Conservation (phyloP, 2,888 invertebrate species). For the Fragum sueziense region DNA sequence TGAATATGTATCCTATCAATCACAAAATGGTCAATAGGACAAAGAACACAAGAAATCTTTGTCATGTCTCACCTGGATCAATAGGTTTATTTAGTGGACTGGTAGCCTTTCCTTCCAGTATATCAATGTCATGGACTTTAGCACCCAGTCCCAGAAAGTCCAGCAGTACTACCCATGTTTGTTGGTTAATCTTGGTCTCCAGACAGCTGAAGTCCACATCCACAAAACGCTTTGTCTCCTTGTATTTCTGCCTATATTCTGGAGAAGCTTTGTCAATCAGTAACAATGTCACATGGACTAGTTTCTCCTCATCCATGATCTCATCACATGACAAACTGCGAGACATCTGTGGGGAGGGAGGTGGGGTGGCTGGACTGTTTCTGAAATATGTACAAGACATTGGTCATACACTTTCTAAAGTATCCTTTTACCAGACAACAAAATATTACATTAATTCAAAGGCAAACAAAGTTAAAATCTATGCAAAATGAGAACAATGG, state of each 20-base stretch:
- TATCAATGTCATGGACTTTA: conserved; percentile 75
- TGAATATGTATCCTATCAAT: too few species aligned
- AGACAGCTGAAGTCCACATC: conserved; percentile 95
- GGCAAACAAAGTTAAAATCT: too few species aligned
- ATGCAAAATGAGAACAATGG: too few species aligned
- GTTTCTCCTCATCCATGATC: conserved; percentile 84
- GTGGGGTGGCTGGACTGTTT: conserved; percentile 85
- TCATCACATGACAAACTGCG: conserved; percentile 60
- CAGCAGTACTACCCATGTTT: conserved; percentile 96
- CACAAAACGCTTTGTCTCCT: conserved; percentile 85
- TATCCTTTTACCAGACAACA: too few species aligned
- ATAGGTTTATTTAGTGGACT: conserved; percentile 26
- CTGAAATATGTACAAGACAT: conserved; percentile 26
- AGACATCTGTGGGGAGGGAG: conserved; percentile 86
- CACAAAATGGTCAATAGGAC: too few species aligned
- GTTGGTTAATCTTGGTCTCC: conserved; percentile 94
- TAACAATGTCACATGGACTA: conserved; percentile 88
- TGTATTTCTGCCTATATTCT: conserved; percentile 86
- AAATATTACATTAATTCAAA: too few species aligned
- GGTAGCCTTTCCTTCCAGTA: conserved; percentile 44
- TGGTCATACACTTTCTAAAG: too few species aligned
- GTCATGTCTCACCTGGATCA: conserved; percentile 48
- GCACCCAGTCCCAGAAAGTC: conserved; percentile 92
- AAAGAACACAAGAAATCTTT: too few species aligned
- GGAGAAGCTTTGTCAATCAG: conserved; percentile 87